Base-by-base conservation (phyloP, 1,140 invertebrate species). In the Papilio aristodemus region DNA sequence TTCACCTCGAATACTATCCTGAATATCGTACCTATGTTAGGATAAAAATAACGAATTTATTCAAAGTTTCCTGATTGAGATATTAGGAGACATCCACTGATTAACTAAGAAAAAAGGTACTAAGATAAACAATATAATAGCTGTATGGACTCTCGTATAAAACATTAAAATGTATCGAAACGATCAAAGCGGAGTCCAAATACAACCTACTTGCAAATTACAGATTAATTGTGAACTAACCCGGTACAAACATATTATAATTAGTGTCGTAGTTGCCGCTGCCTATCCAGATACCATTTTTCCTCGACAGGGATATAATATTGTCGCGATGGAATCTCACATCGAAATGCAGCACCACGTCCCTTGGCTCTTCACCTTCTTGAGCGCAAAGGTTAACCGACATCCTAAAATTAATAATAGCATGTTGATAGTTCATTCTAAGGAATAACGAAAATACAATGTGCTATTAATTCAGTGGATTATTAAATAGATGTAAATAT, bases 241-340 rank as follows among this genome's bases (percentile, higher is more conserved):
- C 88, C 50, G 87, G 87, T 25, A 89, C 87, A 79, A 91, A 91
- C 89, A 91, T 89, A 46, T 91, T 91, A 70, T 89, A 91, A 66
- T 91, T 91, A 5, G 89, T 91, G 27, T 91, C 89, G 17, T 89
- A 79, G 69, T 89, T 89, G 1, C 89, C 89, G 67, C 89, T 91
- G 14, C 89, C 87, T 32, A 91, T 89, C 89, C 89, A 91, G 1
- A 88, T 80, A 36, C 89, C 89, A 67, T 89, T 91, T 69, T 86
- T 87, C 9, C 89, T 69, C 0, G 87, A 89, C 0, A 91, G 71
- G 0, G 87, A 89, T 27, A 91, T 91, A 57, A 91, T 91, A 68
- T 91, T 91, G 72, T 91, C 89, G 0, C 87, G 75, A 37, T 89
- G 87, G 71, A 91, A 91, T 0, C 89, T 73, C 14, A 91, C 89